Evolutionary conservation across 2,888 invertebrate genomes (phyloP).

Genomic region (Tuberolachnus salignus): DNA sequence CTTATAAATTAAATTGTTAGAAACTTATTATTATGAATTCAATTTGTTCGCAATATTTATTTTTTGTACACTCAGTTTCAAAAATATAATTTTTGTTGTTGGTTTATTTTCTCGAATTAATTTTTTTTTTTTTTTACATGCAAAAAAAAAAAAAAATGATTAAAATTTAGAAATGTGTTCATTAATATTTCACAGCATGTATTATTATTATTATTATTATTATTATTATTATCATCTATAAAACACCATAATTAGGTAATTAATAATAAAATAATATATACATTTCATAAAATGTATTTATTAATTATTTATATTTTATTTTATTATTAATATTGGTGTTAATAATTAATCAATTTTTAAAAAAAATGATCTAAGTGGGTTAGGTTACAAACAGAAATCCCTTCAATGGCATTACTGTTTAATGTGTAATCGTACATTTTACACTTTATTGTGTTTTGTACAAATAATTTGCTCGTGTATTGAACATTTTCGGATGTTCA

Average conservation of each 20-base stretch:
- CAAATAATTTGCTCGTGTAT: not conserved
- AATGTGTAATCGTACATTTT: constrained; percentile 1
- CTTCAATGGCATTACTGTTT: not conserved
- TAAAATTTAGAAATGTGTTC: not conserved
- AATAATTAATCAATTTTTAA: not conserved
- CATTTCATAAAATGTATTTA: not conserved
- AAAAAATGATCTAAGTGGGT: not conserved
- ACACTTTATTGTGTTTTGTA: not conserved
- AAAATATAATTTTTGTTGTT: not conserved
- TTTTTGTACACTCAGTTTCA: constrained; percentile 7
- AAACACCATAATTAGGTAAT: too few species aligned
- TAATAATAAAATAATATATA: too few species aligned
- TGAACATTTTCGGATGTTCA: not conserved
- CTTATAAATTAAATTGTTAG: constrained; percentile 15
- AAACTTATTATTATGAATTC: constrained; percentile 11
- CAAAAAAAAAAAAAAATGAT: not conserved
- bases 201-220: too few species aligned
- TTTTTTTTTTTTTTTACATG: not conserved
- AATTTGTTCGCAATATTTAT: not conserved
- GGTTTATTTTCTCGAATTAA: not conserved
- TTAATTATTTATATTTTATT: not conserved
- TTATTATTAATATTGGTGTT: not conserved
- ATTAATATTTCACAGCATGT: not conserved
- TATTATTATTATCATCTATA: too few species aligned
- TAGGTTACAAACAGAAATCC: not conserved